Base-by-base conservation (phyloP, 2,113 vertebrate species). In the Aleadryas rufinucha region DNA sequence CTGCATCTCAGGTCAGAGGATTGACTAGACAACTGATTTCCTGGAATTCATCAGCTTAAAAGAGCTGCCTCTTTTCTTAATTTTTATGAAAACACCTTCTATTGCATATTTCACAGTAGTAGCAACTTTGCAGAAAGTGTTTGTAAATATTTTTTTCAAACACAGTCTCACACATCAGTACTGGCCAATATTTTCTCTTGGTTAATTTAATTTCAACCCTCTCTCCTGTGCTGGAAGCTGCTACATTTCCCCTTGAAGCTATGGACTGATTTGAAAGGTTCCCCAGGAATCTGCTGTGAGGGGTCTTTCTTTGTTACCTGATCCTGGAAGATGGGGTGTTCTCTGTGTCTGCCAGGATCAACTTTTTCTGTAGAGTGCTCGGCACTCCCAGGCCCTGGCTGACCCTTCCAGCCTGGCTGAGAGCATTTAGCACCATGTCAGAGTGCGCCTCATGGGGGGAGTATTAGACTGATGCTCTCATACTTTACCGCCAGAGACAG, bases 241-340 rank as follows among this genome's bases (percentile, higher is more conserved):
- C 64, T 49, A 35, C 50, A 45, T 88, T 95, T 83, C 54, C 54
- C 35, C 59, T 74, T 81, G 59, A 77, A 88, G 42, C 64, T 54
- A 63, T 16, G 33, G 59, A 77, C 35, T 30, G 16, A 47, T 59
- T 86, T 95, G 79, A 92, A 95, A 96, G 47, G 53, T 90, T 88
- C 79, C 92, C 90, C 0, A 9, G 60, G 68, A 84, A 37, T 93
- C 60, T 95, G 35, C 59, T 74, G 30, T 54, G 64, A 93, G 83
- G 75, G 71, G 82, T 92, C 50, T 92, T 5, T 88, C 86, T 95
- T 96, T 96, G 88, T 95, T 83, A 96, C 92, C 92, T 96, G 92
- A 60, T 93, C 50, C 68, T 90, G 86, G 92, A 74, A 74, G 85
- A 77, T 92, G 86, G 76, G 52, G 13, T 84, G 63, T 80, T 93